Conservation (phyloP, 1,140 invertebrate species). For the Bombus pascuorum region DNA sequence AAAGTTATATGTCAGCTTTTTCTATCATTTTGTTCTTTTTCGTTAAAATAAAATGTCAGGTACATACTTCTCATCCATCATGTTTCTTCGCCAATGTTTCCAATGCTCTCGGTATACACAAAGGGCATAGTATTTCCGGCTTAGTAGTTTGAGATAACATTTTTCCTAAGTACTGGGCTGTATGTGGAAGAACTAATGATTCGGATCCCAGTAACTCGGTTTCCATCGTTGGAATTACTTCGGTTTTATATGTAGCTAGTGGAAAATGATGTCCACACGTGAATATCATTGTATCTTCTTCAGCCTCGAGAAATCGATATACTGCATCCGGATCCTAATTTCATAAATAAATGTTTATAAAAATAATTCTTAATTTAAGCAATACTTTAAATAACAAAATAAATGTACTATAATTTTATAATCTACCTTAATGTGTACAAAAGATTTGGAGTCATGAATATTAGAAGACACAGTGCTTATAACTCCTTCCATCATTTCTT, state of each 20-base stretch:
- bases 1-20: conserved; percentile 25
- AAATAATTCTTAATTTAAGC: neutral
- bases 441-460: conserved; percentile 76
- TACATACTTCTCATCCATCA: conserved; percentile 53
- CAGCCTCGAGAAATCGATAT: conserved; percentile 72
- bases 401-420: conserved; percentile 10
- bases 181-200: conserved; percentile 75
- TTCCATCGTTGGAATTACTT: conserved; percentile 78
- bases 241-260: conserved; percentile 75
- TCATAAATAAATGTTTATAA: neutral
- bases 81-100: conserved; percentile 70
- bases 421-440: conserved; percentile 79
- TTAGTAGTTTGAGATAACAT: conserved; percentile 70
- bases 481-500: conserved; percentile 80
- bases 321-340: conserved; percentile 75
- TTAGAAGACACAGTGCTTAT: conserved; percentile 76
- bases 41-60: conserved; percentile 51
- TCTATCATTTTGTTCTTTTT: neutral
- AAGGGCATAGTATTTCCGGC: conserved; percentile 77
- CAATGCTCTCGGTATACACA: conserved; percentile 76
- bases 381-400: neutral
- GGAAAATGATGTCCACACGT: conserved; percentile 81
- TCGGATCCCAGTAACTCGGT: conserved; percentile 76
- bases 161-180: conserved; percentile 76
- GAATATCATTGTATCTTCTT: conserved; percentile 79